phyloP scores from a whole-genome alignment of 2,888 invertebrate species.

The Raillietiella orientalis region DNA sequence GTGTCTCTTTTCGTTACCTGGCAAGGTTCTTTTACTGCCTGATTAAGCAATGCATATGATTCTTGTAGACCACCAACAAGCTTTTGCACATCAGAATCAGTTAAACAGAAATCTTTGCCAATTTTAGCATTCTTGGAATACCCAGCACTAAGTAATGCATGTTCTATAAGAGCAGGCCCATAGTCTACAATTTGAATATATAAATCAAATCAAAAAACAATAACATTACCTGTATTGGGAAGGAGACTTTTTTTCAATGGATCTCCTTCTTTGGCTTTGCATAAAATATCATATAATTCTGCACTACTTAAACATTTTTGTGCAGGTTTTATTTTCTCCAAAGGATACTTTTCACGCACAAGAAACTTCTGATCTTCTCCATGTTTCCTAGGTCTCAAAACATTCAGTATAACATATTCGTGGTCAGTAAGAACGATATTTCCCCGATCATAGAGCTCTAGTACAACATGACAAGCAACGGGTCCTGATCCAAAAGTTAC shows the following conservation, averaged over 20 bases:
- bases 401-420: conserved; percentile 59
- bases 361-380: conserved; percentile 60
- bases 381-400: conserved; percentile 67
- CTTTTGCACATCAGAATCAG: conserved; percentile 21
- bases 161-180: conserved; percentile 69
- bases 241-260: conserved; percentile 29
- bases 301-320: conserved; percentile 17
- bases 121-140: conserved; percentile 20
- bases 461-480: conserved; percentile 70
- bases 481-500: conserved; percentile 79
- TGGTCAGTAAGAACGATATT: conserved; percentile 80
- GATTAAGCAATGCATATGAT: conserved; percentile 27
- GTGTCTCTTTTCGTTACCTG: conserved; percentile 16
- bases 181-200: conserved; percentile 24
- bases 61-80: conserved; percentile 28
- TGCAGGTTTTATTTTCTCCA: conserved; percentile 29
- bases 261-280: conserved; percentile 31
- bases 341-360: conserved; percentile 67
- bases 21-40: conserved; percentile 18
- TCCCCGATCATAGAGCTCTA: conserved; percentile 83
- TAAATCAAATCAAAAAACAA: conserved; percentile 3
- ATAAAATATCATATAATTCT: conserved; percentile 22
- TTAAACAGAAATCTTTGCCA: conserved; percentile 27
- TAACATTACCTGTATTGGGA: background rate
- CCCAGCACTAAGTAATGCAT: conserved; percentile 37